A percentile compares a stretch with the other conserved stretches of the same genome.
Conservation (phyloP, 2,797 vertebrate species). For the Catamblyrhynchus diadema region DNA sequence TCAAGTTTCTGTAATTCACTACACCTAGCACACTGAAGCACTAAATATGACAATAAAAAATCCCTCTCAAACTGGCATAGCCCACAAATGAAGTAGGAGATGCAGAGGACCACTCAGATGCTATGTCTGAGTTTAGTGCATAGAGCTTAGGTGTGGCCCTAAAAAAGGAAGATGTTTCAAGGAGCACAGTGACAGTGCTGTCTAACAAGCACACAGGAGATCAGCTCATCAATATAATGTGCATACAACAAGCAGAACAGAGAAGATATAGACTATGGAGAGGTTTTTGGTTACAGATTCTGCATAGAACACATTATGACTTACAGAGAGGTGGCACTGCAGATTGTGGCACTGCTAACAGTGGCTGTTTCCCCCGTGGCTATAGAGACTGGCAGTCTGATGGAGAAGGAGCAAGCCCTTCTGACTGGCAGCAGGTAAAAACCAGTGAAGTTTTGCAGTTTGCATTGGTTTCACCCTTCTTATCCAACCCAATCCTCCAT, state of each 20-base stretch:
- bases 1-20: neutral
- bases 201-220: neutral
- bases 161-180: neutral
- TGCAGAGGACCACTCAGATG: neutral
- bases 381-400: neutral
- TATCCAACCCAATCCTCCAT: neutral
- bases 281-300: neutral
- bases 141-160: neutral
- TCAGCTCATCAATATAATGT: rapidly evolving
- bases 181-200: neutral
- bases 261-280: neutral
- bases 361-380: neutral
- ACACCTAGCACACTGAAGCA: neutral
- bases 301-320: neutral
- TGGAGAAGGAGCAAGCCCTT: neutral
- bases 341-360: neutral
- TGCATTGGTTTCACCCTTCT: neutral
- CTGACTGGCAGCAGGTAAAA: neutral
- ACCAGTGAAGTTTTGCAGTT: neutral
- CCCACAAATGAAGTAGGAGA: neutral
- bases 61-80: neutral
- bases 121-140: neutral
- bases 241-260: neutral
- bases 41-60: neutral
- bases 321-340: neutral